Evolutionary conservation across 2,888 invertebrate species (phyloP), one percentile per base, ranked within the genome.

Genomic region (Rhagonycha fulva): DNA sequence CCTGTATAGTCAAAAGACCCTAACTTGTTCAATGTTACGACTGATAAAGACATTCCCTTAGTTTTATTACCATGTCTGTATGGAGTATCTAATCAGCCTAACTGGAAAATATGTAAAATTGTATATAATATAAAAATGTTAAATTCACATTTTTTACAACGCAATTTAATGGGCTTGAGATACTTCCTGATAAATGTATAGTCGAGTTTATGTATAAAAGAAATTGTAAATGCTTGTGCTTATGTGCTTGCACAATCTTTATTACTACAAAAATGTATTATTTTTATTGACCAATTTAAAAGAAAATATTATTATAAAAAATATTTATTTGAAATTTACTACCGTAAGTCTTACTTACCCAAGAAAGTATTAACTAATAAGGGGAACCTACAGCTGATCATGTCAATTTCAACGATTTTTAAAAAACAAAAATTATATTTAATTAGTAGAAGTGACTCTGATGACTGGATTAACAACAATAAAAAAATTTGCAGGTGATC

Each of bases 181-280:
- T 47, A 47, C 47, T 47, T 47, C 47, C 7, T n/a, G 47, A 47
- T 47, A 47, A 47, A 47, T 47, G 47, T 47, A 47, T 47, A 47
- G 47, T 47, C 47, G 5, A 47, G 47, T 47, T 47, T 47, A 47
- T 47, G 47, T 47, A 47, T 47, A 47, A 47, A 47, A 47, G 47
- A 71, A 72, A 72, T 68, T 72, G 67, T 67, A 47, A 60, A 61
- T 61, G 74, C 72, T 74, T 74, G 75, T 75, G 75, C 76, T 76
- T 74, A 60, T 47, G 67, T 75, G 69, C 69, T 75, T 76, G 75
- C 75, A 79, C 79, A 78, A 76, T 73, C 71, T 74, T 67, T 47
- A 47, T 47, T 47, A 47, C n/a, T 79, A 74, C 68, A 24, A 68
- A 76, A 71, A 66, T 69, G 68, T 71, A 70, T 76, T 77, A 63